phyloP scores from a whole-genome alignment of 2,888 invertebrate genomes.

The Stenodema calcarata region DNA sequence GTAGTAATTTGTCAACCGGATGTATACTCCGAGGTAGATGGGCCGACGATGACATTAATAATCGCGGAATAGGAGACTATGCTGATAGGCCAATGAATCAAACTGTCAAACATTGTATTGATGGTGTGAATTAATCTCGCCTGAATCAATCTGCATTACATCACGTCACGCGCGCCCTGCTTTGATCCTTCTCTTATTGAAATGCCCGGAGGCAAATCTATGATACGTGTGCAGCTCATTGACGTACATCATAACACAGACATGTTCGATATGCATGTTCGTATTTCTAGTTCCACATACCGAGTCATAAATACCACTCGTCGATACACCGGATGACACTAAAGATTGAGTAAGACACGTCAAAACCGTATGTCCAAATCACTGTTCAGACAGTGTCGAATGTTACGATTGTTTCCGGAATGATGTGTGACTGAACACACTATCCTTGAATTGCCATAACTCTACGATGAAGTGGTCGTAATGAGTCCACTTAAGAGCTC shows the following conservation, averaged over 20 bases:
- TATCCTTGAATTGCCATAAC: no score
- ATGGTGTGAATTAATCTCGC: constrained; percentile 20
- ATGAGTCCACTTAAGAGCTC: no score
- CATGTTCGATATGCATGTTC: no score
- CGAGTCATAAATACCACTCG: no score
- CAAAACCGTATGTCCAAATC: no score
- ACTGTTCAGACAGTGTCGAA: no score
- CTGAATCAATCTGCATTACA: constrained; percentile 16
- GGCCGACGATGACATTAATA: neutral
- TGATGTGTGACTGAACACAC: no score
- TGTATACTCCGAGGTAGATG: neutral
- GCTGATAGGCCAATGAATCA: neutral
- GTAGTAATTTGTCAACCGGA: neutral
- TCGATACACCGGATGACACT: no score
- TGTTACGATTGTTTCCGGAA: no score
- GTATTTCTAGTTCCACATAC: no score
- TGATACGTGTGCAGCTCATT: neutral
- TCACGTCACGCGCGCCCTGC: neutral
- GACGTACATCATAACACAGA: neutral
- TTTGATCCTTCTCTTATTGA: constrained; percentile 5
- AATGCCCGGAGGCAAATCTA: neutral
- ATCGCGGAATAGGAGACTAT: neutral
- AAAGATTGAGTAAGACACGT: no score
- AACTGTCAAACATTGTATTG: constrained; percentile 9
- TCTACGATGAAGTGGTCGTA: no score